phyloP scores from a whole-genome alignment of 2,888 invertebrate species.

The Entomobrya multifasciata region DNA sequence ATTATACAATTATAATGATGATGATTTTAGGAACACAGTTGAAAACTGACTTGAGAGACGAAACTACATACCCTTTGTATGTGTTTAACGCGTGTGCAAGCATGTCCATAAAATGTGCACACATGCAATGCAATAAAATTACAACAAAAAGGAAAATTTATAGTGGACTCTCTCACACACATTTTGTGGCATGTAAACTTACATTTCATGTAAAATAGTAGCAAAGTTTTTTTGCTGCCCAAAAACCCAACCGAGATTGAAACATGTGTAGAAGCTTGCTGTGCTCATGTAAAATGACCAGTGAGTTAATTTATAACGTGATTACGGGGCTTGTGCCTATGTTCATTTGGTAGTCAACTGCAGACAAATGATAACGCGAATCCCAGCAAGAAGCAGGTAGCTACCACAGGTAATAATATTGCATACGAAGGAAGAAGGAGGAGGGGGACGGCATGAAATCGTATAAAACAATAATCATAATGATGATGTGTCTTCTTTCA shows the following conservation, averaged over 20 bases:
- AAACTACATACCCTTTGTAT: too few relatives aligned
- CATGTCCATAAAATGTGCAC: not conserved
- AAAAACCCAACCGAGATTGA: not conserved
- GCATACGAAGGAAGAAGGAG: not conserved
- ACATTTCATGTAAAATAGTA: constrained; percentile 1
- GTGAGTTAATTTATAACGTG: constrained; percentile 67
- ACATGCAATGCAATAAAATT: not conserved
- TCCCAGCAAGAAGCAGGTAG: not conserved
- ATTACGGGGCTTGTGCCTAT: constrained; percentile 62
- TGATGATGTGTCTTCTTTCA: constrained; percentile 46
- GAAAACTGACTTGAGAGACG: too few relatives aligned
- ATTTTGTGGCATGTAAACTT: constrained; percentile 35
- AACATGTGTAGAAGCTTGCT: constrained; percentile 53
- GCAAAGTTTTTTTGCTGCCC: not conserved
- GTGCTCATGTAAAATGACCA: constrained; percentile 62
- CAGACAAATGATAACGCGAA: constrained; percentile 12
- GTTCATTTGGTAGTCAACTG: constrained; percentile 42
- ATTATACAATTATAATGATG: not conserved
- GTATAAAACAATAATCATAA: constrained; percentile 46
- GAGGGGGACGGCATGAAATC: constrained; percentile 17
- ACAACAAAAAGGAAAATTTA: constrained; percentile 37
- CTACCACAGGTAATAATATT: too few relatives aligned
- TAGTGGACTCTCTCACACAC: constrained; percentile 39
- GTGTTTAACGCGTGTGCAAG: not conserved
- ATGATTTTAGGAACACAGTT: not conserved